Evolutionary conservation across 2,888 invertebrate genomes (phyloP).

Genomic region (Lumbricus terrestris): DNA sequence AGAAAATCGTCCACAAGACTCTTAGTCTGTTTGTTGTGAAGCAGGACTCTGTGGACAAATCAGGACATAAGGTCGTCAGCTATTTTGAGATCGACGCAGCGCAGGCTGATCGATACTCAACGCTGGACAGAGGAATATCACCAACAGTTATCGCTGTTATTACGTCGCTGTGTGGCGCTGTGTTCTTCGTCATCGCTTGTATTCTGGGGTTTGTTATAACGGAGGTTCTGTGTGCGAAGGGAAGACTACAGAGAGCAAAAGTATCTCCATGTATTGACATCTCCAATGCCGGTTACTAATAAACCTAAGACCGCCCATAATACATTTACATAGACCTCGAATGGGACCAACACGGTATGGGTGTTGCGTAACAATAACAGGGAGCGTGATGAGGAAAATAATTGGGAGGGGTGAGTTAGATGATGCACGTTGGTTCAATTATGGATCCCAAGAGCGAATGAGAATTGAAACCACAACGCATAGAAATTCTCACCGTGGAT

Average conservation of each 20-base stretch:
- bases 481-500: too few relatives aligned
- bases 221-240: not conserved
- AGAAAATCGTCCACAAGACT: not conserved
- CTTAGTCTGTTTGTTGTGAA: not conserved
- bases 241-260: not conserved
- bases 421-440: too few relatives aligned
- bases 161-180: not conserved
- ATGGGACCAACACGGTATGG: too few relatives aligned
- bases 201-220: not conserved
- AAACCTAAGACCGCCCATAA: too few relatives aligned
- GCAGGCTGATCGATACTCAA: not conserved
- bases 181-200: not conserved
- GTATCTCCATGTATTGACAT: not conserved
- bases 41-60: not conserved
- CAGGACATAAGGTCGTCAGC: not conserved
- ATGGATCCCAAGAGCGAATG: too few relatives aligned
- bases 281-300: not conserved
- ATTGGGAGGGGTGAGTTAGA: too few relatives aligned
- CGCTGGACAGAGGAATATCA: not conserved
- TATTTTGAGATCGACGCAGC: not conserved
- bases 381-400: too few relatives aligned
- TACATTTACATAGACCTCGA: too few relatives aligned
- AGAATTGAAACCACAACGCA: too few relatives aligned
- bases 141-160: not conserved
- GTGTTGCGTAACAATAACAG: too few relatives aligned